Base-by-base conservation (phyloP, 2,888 invertebrate species). In the Tenodera sinensis region DNA sequence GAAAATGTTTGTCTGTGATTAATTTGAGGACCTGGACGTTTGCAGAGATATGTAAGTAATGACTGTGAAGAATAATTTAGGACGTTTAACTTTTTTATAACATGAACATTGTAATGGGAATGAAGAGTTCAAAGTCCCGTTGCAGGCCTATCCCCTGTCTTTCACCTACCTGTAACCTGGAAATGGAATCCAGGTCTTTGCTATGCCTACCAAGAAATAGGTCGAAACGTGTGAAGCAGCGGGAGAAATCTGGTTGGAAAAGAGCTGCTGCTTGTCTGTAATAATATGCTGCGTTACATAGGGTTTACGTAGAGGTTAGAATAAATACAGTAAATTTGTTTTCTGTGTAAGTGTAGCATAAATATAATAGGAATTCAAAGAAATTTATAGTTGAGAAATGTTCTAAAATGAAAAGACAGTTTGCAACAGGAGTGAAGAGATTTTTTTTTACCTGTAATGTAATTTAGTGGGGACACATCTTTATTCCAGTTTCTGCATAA, bases 31-130 rank as follows among this genome's bases (percentile, higher is more conserved):
- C 42, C 83, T n/a, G 30, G 82, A 28, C 54, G 85, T 88, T 25
- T 34, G 84, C 88, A 85, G 87, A 82, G 89, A 89, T 88, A 89
- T 89, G 89, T 89, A 84, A 89, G 89, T 89, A 89, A 85, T 71
- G n/a, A 83, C 42, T 42, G 27, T 27, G 30, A 25, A 4, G 28
- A 27, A 14, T 25, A 85, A 83, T 15, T 28, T 83, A 15, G 28
- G 30, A 20, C 30, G 4, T 85, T 27, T 47, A 47, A n/a, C 27
- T 20, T 71, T 71, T n/a, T 87, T 87, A 83, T 30, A 87, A 27
- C 9, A 6, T 42, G 42, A 83, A 34, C 82, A 87, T n/a, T 34
- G 14, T 42, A 15, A 15, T 86, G 15, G 81, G 81, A 86, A 71
- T 86, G 25, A 71, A 28, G 88, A 27, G 88, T 83, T 83, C 83